Conservation (phyloP, 2,113 vertebrate genomes). For the Manacus vitellinus region DNA sequence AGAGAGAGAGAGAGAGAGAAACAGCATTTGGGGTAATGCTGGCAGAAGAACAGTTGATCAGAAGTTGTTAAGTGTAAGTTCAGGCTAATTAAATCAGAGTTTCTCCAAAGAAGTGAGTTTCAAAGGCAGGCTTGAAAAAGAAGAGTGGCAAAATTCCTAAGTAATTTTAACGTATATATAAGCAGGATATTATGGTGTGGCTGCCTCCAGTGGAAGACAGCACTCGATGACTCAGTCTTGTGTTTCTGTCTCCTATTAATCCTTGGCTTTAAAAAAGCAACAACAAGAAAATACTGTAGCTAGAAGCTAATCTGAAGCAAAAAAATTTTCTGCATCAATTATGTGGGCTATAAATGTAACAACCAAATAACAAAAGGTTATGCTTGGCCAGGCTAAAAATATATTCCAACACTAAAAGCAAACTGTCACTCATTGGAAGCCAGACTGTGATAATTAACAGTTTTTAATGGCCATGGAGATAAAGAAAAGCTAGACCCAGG, state of each 20-base stretch:
- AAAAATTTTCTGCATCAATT: background rate
- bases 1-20: background rate
- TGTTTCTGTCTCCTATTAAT: slow-evolving; percentile 26
- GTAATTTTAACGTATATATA: background rate
- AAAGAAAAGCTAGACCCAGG: background rate
- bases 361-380: background rate
- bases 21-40: background rate
- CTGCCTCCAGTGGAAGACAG: background rate
- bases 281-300: background rate
- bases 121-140: background rate
- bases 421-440: background rate
- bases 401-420: background rate
- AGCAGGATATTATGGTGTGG: background rate
- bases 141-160: background rate
- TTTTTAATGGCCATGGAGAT: background rate
- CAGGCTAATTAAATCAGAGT: background rate
- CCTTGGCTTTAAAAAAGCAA: background rate
- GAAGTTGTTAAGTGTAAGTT: background rate
- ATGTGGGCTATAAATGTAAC: background rate
- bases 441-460: background rate
- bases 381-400: slow-evolving; percentile 10
- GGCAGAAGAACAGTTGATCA: background rate
- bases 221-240: background rate
- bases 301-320: slow-evolving; percentile 1
- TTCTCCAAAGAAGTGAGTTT: background rate